Conservation (phyloP, 2,113 vertebrate genomes). For the Labeo catla region DNA sequence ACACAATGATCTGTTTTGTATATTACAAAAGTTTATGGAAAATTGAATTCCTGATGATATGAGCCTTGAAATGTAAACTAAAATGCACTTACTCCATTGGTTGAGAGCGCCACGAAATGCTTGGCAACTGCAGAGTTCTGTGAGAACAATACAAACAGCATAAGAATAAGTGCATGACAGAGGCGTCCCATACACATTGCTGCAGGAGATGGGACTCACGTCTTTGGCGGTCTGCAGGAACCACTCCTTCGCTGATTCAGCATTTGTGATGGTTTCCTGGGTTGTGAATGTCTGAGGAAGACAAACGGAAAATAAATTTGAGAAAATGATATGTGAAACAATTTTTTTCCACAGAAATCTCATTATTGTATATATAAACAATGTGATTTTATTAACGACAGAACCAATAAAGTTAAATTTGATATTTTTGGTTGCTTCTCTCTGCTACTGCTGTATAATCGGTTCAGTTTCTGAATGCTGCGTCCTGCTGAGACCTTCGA, state of each 20-base stretch:
- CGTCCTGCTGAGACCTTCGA: conserved; percentile 81
- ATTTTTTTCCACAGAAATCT: neutral
- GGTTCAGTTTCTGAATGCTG: neutral
- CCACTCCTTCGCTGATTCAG: conserved; percentile 95
- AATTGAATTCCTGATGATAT: neutral
- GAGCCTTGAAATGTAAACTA: neutral
- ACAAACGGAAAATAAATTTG: conserved; percentile 83
- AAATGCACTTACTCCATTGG: conserved; percentile 87
- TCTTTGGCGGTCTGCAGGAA: conserved; percentile 84
- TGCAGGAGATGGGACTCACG: conserved; percentile 77
- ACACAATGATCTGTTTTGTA: neutral
- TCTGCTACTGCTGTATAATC: conserved; percentile 50
- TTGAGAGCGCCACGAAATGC: conserved; percentile 97
- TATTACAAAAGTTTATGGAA: neutral
- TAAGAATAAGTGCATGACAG: neutral
- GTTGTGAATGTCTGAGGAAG: conserved; percentile 92
- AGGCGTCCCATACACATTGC: neutral
- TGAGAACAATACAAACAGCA: conserved; percentile 51
- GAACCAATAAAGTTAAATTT: too few relatives aligned
- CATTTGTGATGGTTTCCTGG: conserved; percentile 99
- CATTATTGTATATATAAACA: neutral
- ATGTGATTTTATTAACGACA: neutral
- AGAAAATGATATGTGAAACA: neutral
- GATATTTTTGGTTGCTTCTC: too few relatives aligned
- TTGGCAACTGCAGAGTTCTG: conserved; percentile 92